A percentile compares a stretch with the other conserved stretches of the same genome.
Conservation (phyloP, 2,888 invertebrate species). For the Villa cingulata region DNA sequence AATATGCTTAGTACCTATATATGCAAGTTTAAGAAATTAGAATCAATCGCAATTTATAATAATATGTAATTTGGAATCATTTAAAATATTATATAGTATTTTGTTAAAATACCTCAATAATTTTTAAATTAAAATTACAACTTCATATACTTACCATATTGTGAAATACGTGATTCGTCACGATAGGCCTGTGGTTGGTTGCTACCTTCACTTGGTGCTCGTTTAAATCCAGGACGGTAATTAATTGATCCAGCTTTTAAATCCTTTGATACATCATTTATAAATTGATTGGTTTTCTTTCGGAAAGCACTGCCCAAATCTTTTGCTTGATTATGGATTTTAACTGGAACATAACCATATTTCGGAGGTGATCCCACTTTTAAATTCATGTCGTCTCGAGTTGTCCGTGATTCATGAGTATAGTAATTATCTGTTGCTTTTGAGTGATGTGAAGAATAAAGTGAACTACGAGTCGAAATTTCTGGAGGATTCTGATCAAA, state of each 20-base stretch:
- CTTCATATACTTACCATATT: conserved; percentile 47
- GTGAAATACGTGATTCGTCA: conserved; percentile 54
- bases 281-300: conserved; percentile 53
- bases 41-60: not conserved
- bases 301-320: conserved; percentile 54
- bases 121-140: not conserved
- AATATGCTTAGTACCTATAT: conserved; percentile 56
- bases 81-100: not conserved
- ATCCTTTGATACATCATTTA: conserved; percentile 49
- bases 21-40: not conserved
- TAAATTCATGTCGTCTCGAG: conserved; percentile 30
- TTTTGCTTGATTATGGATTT: conserved; percentile 42
- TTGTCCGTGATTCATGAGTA: conserved; percentile 15
- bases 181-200: conserved; percentile 51
- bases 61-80: not conserved
- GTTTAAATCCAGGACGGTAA: conserved; percentile 32
- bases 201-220: conserved; percentile 35
- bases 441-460: conserved; percentile 1
- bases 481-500: conserved; percentile 43
- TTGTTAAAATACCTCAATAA: not conserved
- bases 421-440: not conserved
- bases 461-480: conserved; percentile 31
- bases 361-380: conserved; percentile 48
- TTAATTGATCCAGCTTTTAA: conserved; percentile 36
- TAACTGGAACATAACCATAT: conserved; percentile 41